phyloP scores from a whole-genome alignment of 2,797 vertebrate genomes.

The Decapterus maruadsi region DNA sequence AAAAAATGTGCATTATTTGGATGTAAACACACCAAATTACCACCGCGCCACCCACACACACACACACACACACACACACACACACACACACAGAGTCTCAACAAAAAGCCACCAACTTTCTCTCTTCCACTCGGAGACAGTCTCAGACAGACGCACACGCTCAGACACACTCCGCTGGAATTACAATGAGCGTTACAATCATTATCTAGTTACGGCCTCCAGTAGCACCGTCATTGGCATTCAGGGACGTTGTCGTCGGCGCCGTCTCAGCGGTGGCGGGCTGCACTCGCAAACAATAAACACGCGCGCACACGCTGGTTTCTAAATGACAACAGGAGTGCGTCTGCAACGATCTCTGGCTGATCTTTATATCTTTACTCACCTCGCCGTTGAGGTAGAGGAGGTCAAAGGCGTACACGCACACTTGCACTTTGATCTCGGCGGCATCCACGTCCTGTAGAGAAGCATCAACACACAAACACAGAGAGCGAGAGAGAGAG shows the following conservation, averaged over 20 bases:
- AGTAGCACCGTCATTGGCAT: slow-evolving; percentile 73
- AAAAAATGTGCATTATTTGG: slow-evolving; percentile 27
- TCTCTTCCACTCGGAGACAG: not conserved
- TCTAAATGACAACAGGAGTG: slow-evolving; percentile 34
- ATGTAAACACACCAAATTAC: slow-evolving; percentile 15
- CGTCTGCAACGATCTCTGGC: slow-evolving; percentile 13
- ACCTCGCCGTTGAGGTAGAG: slow-evolving; percentile 94
- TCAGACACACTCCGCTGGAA: slow-evolving; percentile 56
- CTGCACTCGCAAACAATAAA: slow-evolving; percentile 47
- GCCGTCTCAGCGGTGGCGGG: slow-evolving; percentile 33
- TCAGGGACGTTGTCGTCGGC: slow-evolving; percentile 59
- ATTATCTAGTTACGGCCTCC: slow-evolving; percentile 69
- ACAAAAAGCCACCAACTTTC: not conserved
- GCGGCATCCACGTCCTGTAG: slow-evolving; percentile 91
- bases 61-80: not conserved
- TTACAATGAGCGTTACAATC: slow-evolving; percentile 74
- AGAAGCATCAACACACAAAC: slow-evolving; percentile 38
- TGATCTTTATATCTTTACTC: no score
- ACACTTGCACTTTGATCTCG: slow-evolving; percentile 94
- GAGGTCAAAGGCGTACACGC: slow-evolving; percentile 94
- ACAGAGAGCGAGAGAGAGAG: no score
- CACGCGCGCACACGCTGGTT: not conserved
- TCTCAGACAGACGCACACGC: slow-evolving; percentile 28
- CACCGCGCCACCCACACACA: not conserved
- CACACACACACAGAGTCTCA: not conserved